phyloP scores from a whole-genome alignment of 2,797 vertebrate species.

The Malurus leucopterus region DNA sequence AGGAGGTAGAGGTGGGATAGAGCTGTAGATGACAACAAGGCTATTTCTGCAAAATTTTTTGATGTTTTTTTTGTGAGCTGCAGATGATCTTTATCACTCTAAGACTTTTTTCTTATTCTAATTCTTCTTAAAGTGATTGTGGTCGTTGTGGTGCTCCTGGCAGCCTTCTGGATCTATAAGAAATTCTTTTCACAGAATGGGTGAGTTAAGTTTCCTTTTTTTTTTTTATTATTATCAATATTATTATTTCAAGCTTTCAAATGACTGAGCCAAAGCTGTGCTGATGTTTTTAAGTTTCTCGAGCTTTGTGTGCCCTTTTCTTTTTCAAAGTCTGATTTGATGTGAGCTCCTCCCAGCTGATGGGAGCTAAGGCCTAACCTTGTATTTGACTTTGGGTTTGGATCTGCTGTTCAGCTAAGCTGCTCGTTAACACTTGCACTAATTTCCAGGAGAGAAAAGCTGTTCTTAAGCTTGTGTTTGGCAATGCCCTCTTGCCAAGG shows the following conservation, averaged over 20 bases:
- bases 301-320: constrained; percentile 1
- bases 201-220: constrained; percentile 21
- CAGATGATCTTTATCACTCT: not conserved
- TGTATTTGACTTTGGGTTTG: not conserved
- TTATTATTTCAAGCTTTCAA: not conserved
- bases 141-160: not conserved
- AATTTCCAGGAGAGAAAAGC: not conserved
- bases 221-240: not conserved
- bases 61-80: not conserved
- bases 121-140: not conserved
- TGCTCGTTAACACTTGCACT: constrained; percentile 31
- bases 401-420: not conserved
- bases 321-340: not conserved
- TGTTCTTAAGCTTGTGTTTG: not conserved
- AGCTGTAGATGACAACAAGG: not conserved
- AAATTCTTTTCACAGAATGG: constrained; percentile 8
- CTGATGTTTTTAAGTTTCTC: not conserved
- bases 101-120: not conserved
- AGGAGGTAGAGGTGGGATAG: fast-evolving
- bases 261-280: not conserved
- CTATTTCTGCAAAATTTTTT: not conserved
- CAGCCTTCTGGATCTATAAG: constrained; percentile 27
- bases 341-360: constrained; percentile 12
- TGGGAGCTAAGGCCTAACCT: constrained; percentile 13
- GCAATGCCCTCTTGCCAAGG: not conserved